These are phyloP conservation scores for Eupithecia insigniata DNA, from an alignment of 2,888 invertebrate genomes.

Conservation along the genomic window DNA sequence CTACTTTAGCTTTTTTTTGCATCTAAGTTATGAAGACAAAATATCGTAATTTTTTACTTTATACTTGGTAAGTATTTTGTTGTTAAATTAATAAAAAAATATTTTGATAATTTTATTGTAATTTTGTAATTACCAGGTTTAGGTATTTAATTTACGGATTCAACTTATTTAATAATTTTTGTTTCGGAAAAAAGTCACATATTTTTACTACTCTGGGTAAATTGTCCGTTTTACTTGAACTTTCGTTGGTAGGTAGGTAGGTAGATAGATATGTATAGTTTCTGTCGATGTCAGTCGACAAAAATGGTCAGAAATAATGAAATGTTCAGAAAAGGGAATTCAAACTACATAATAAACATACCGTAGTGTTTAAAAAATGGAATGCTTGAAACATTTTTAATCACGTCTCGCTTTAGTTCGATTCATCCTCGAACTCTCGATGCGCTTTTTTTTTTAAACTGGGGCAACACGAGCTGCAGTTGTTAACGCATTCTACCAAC, in stretches of 20 bases:
- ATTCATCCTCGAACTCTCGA: conserved; percentile 20
- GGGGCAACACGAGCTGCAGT: conserved; percentile 16
- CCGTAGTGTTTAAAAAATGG: neutral
- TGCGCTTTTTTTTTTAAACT: conserved; percentile 30
- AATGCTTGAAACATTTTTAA: neutral
- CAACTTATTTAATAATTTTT: no score
- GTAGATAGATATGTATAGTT: no score
- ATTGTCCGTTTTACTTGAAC: neutral
- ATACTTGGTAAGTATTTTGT: no score
- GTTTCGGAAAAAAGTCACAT: no score
- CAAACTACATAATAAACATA: neutral
- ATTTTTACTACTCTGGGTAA: no score
- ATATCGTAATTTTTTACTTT: no score
- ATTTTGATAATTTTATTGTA: no score
- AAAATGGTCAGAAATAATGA: neutral
- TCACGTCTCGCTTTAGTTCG: conserved; percentile 10
- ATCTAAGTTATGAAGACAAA: neutral
- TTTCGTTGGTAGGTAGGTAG: no score
- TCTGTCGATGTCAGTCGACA: neutral
- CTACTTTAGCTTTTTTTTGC: neutral
- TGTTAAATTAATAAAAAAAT: no score
- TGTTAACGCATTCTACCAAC: conserved; percentile 25
- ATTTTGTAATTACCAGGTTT: no score
- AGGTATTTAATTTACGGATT: no score
- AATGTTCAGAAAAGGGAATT: neutral